Evolutionary conservation across 1,140 invertebrate genomes (phyloP), one percentile per base, ranked within the genome.

Genomic region (Polyergus mexicanus): DNA sequence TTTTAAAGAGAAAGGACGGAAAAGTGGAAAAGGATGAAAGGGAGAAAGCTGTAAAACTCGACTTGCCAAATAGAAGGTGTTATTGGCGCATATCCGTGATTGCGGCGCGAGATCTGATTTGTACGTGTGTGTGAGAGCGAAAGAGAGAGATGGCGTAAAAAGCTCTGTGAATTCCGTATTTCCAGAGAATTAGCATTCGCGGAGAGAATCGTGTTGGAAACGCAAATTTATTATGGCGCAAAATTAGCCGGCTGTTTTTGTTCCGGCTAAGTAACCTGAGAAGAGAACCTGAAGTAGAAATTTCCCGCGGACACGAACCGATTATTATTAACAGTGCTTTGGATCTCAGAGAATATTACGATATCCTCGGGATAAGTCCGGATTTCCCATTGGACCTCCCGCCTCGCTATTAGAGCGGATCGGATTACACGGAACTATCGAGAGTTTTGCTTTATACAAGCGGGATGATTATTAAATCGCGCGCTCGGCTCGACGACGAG

Each of bases 301-400:
- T 32, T 72, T 8, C 22, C 65, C 19, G 16, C 38, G 38, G 13
- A 56, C 69, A 44, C 38, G 8, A 54, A 62, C 78, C 54, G 54
- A 83, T 83, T 41, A 60, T 81, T 81, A 81, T 83, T 74, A 83
- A 74, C n/a, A 7, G 13, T 60, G 54, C 68, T 83, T 83, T 74
- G 35, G 38, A 28, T 35, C 22, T 60, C 54, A 44, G 51, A 74
- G 78, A 83, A 83, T 83, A 83, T 74, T 74, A 62, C 78, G 78
- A 83, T 74, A 83, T 72, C 25, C 38, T 7, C 41, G 68, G 19
- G 38, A 83, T 83, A 47, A 83, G 54, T 56, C 25, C 78, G 54
- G 41, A 62, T 74, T 83, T 72, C 54, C 35, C 51, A 28, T 54
- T 68, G 62, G 22, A 32, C 51, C 32, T 25, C 11, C 28, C 51